Evolutionary conservation across 2,888 invertebrate species (phyloP).

Genomic region (Hybos culiciformis): DNA sequence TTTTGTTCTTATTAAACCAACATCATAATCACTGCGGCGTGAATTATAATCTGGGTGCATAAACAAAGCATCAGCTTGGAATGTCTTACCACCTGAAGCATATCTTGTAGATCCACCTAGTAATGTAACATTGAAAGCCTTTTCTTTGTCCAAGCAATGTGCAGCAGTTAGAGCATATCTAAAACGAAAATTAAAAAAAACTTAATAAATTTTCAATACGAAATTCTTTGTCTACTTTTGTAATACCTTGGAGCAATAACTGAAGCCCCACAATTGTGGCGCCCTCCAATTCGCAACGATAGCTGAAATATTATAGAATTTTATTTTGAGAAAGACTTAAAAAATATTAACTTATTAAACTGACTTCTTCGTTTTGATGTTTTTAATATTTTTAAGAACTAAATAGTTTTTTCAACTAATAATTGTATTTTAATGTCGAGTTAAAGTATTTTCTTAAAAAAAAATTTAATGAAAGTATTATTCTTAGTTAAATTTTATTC

Average conservation of each 20-base stretch:
- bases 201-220: too few species aligned
- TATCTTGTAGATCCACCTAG: slow-evolving; percentile 10
- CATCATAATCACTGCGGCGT: slow-evolving; percentile 9
- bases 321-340: too few species aligned
- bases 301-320: slow-evolving; percentile 2
- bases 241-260: slow-evolving; percentile 8
- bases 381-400: too few species aligned
- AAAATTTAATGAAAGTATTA: too few species aligned
- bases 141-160: slow-evolving; percentile 10
- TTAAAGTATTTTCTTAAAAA: too few species aligned
- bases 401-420: too few species aligned
- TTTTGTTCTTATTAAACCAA: slow-evolving; percentile 10
- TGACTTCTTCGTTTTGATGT: too few species aligned
- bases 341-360: too few species aligned
- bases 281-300: slow-evolving; percentile 11
- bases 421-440: too few species aligned
- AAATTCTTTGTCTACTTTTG: too few species aligned
- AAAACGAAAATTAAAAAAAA: too few species aligned
- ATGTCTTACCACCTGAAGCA: slow-evolving; percentile 8
- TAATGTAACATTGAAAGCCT: slow-evolving; percentile 6
- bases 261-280: slow-evolving; percentile 13
- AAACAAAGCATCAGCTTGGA: slow-evolving; percentile 5
- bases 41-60: slow-evolving; percentile 12
- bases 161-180: slow-evolving; percentile 14
- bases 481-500: too few species aligned